Conservation (phyloP, 2,888 invertebrate genomes). For the Tachystola acroxantha region DNA sequence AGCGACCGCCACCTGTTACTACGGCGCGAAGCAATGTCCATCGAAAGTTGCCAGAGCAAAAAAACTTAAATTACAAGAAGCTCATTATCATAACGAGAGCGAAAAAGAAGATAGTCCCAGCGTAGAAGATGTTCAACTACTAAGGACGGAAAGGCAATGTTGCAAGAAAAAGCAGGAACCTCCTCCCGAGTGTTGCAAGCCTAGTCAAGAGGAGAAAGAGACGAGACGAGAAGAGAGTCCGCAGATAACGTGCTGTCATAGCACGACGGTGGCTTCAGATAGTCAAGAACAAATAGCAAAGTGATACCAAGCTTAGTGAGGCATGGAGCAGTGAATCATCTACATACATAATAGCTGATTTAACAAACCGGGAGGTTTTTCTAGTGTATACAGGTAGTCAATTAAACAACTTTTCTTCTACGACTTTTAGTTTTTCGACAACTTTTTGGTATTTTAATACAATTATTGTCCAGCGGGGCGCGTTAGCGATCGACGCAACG, state of each 20-base stretch:
- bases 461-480: too few relatives aligned
- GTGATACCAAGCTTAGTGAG: conserved; percentile 6
- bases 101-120: conserved; percentile 56
- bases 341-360: too few relatives aligned
- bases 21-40: conserved; percentile 60
- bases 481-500: too few relatives aligned
- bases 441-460: too few relatives aligned
- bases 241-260: conserved; percentile 57
- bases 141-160: conserved; percentile 47
- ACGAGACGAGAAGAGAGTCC: conserved; percentile 51
- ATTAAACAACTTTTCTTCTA: too few relatives aligned
- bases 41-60: conserved; percentile 56
- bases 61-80: conserved; percentile 22
- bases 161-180: conserved; percentile 52
- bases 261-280: conserved; percentile 36
- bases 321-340: too few relatives aligned
- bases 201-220: conserved; percentile 19
- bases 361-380: too few relatives aligned
- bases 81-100: conserved; percentile 35
- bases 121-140: conserved; percentile 54
- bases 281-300: conserved; percentile 64
- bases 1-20: conserved; percentile 44
- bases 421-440: too few relatives aligned
- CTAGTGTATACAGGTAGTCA: too few relatives aligned
- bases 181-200: conserved; percentile 30